Conservation (phyloP, 2,797 vertebrate genomes). For the Etheostoma nigrum region DNA sequence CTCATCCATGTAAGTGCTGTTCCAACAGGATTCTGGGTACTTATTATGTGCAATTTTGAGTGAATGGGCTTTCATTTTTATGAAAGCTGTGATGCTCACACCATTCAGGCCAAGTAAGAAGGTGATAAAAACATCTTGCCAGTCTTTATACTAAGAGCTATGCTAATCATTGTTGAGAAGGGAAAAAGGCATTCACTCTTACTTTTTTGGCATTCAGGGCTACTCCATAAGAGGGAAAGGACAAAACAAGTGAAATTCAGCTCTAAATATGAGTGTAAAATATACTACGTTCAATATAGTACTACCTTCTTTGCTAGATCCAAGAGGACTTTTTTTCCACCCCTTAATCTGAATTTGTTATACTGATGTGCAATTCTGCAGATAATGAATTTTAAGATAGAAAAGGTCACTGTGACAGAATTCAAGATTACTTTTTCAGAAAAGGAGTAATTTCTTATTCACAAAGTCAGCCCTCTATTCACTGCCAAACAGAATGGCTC, state of each 20-base stretch:
- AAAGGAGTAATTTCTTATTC: slow-evolving; percentile 37
- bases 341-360: slow-evolving; percentile 48
- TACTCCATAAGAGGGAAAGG: slow-evolving; percentile 8
- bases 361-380: slow-evolving; percentile 34
- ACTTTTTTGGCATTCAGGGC: not conserved
- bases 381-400: slow-evolving; percentile 48
- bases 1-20: slow-evolving; percentile 19
- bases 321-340: not conserved
- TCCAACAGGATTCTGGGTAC: slow-evolving; percentile 29
- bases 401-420: slow-evolving; percentile 61
- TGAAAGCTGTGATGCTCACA: slow-evolving; percentile 45
- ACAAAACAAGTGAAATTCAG: slow-evolving; percentile 33
- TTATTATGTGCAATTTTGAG: slow-evolving; percentile 40
- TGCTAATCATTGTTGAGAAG: slow-evolving; percentile 47
- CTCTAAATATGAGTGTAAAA: slow-evolving; percentile 34
- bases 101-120: slow-evolving; percentile 46
- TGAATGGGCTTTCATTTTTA: slow-evolving; percentile 68
- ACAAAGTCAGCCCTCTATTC: slow-evolving; percentile 40
- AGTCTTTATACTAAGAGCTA: slow-evolving; percentile 35
- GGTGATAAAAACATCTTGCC: slow-evolving; percentile 43
- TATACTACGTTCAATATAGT: slow-evolving; percentile 7
- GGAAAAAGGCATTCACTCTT: slow-evolving; percentile 24
- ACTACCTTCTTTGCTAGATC: slow-evolving; percentile 25
- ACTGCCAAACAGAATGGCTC: slow-evolving; percentile 13
- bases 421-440: slow-evolving; percentile 46